Conservation (phyloP, 2,888 invertebrate species). For the Pycnomerus fuliginosus region DNA sequence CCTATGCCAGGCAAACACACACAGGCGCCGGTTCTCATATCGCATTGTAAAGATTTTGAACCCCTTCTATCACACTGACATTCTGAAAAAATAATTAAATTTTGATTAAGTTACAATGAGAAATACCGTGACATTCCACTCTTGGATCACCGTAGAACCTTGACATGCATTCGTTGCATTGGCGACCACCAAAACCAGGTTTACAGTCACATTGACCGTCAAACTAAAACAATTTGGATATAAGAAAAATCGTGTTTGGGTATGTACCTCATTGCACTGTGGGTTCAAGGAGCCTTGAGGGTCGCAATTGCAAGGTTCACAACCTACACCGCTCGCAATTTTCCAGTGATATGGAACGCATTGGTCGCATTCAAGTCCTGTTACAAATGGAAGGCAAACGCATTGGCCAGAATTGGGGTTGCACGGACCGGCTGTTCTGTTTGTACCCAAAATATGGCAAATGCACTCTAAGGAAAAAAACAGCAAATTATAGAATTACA, state of each 20-base stretch:
- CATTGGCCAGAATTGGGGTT: conserved; percentile 88
- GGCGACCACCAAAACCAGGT: conserved; percentile 89
- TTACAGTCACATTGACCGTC: conserved; percentile 92
- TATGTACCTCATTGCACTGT: conserved; percentile 74
- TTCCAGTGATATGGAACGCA: conserved; percentile 95
- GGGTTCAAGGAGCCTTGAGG: conserved; percentile 76
- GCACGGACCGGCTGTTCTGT: conserved; percentile 74
- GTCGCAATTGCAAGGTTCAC: conserved; percentile 92
- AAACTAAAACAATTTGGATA: conserved; percentile 54
- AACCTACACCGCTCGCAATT: conserved; percentile 91
- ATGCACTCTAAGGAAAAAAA: conserved; percentile 79
- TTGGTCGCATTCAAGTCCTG: conserved; percentile 83
- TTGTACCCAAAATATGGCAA: conserved; percentile 85
- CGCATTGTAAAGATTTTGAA: conserved; percentile 83
- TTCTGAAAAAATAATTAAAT: conserved; percentile 54
- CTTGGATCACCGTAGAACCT: conserved; percentile 95
- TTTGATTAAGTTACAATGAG: conserved; percentile 2
- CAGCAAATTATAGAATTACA: too few species aligned
- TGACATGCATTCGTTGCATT: conserved; percentile 94
- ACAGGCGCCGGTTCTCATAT: conserved; percentile 89
- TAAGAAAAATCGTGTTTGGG: too few species aligned
- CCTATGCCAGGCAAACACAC: conserved; percentile 90
- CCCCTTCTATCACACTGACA: conserved; percentile 91
- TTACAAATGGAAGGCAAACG: conserved; percentile 90
- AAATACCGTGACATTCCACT: conserved; percentile 70